Evolutionary conservation across 2,888 invertebrate species (phyloP), one percentile per base, ranked within the genome.

Genomic region (Nemotelus nigrinus): DNA sequence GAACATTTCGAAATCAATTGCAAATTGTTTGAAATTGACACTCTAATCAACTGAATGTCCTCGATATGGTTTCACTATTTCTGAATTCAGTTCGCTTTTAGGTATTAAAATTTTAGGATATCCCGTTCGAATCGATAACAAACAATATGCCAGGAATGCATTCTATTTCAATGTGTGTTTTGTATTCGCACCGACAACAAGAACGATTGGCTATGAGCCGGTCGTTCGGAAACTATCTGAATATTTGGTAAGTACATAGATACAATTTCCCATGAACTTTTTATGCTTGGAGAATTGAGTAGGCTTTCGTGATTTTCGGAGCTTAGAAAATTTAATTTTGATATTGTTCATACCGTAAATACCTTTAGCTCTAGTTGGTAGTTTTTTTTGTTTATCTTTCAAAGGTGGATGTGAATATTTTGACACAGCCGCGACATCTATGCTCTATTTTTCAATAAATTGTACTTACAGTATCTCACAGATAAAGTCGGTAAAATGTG

Each of bases 111-210:
- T 95, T 82, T 88, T 94, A 63, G 94, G 94, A 0, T 94, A 93
- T 85, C 95, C 95, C 0, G 92, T 94, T 53, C 89, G 91, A 80
- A 94, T 95, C 81, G 92, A 93, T 83, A 91, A 93, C 84, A 91
- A 92, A 82, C 93, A 93, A 83, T 95, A 95, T 85, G 91, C 92
- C 3, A 88, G 95, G 74, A 95, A 95, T 86, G 93, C 93, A 7
- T 92, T 93, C 84, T 93, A 94, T 83, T 96, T 95, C 87, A 96
- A 95, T 86, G 87, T 94, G 41, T 94, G 94, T 85, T 94, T 96
- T 84, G 94, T 95, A 1, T 95, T 94, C 84, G 92, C 93, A 81
- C 91, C 92, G 2, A 91, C 91, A 88, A 92, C 94, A 4, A 88
- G 93, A 78, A 94, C 94, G 0, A 91, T 93, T 25, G 93, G 93